Evolutionary conservation across 1,140 invertebrate genomes (phyloP), one percentile per base, ranked within the genome.

Genomic region (Diuraphis noxia): DNA sequence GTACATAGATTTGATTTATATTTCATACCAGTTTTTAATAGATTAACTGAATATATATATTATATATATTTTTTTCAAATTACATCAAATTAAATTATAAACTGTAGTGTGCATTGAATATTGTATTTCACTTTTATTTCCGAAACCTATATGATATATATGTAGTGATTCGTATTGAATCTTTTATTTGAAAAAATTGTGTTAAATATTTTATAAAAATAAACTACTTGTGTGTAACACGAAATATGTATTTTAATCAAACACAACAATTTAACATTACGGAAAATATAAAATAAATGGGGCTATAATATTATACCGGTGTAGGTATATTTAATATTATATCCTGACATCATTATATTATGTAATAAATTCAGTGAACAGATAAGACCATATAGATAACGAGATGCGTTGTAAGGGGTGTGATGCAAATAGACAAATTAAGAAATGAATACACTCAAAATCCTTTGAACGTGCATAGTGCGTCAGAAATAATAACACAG

Each of bases 361-460:
- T 41, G 40, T 43, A 43, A 43, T 84, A 84, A 84, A 84, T 43
- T 84, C 40, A 41, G 13, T 41, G 81, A 43, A 84, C 43, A 40
- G 81, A 40, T 41, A 40, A 84, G 3, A 40, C 21, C 38, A 13
- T 17, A 30, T 41, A 84, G 30, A 84, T 84, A 84, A 84, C 40
- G 81, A 84, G 81, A 84, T 41, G 81, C 21, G 40, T 23, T 41
- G 30, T 41, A 25, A n/a, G 13, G 38, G 40, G 38, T 41, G 38
- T 41, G 38, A n/a, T 41, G 13, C 10, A 40, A 84, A 43, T 41
- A 84, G 30, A 84, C 38, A 41, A 25, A 84, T 30, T 40, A 41
- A 84, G 40, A 84, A 84, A 84, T 41, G 81, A 84, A 84, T 41
- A 40, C 23, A 41, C 81, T 40, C 81, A 40, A 84, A 84, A 43